phyloP scores from a whole-genome alignment of 2,888 invertebrate species.

The Bimastos eiseni region DNA sequence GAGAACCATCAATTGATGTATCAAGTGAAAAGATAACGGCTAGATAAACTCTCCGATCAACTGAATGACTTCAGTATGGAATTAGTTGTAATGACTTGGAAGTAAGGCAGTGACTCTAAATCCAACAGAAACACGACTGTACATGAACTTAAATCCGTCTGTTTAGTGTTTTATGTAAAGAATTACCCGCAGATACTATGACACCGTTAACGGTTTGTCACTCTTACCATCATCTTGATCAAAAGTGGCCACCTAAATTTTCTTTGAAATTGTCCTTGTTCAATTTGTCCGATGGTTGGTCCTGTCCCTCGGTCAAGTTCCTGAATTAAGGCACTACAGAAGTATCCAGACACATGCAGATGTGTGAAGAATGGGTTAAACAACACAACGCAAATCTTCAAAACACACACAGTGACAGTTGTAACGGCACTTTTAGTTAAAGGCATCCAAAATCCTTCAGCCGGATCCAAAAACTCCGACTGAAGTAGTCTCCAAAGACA shows the following conservation, averaged over 20 bases:
- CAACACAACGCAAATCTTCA: no score
- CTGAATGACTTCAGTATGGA: no score
- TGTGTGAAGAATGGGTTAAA: not conserved
- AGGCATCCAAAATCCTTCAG: not conserved
- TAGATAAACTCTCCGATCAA: no score
- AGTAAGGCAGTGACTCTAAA: no score
- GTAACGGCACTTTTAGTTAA: not conserved
- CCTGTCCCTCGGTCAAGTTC: not conserved
- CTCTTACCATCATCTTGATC: not conserved
- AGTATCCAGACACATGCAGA: not conserved
- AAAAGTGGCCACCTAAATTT: not conserved
- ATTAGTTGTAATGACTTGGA: no score
- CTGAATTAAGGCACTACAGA: not conserved
- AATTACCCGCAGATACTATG: not conserved
- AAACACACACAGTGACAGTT: not conserved
- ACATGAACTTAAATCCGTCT: not conserved
- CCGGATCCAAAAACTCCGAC: not conserved
- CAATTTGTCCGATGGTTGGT: no score
- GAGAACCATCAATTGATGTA: no score
- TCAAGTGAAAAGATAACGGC: no score
- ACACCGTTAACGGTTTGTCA: not conserved
- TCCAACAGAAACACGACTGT: not conserved
- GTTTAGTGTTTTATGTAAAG: not conserved
- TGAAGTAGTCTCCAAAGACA: not conserved
- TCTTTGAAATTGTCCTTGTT: not conserved